Conservation (phyloP, 2,113 vertebrate genomes). For the Lathamus discolor region DNA sequence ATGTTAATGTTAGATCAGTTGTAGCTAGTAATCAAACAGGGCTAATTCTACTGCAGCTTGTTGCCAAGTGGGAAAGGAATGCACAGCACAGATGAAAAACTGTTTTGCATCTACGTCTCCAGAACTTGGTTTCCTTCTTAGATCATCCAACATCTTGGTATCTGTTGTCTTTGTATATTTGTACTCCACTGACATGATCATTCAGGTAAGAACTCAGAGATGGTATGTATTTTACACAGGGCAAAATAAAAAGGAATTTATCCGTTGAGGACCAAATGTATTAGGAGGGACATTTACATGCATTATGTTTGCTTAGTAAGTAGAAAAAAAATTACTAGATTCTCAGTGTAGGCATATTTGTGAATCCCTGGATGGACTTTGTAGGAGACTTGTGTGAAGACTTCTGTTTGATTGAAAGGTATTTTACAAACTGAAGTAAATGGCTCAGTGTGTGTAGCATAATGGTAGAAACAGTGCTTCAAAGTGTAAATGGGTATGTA, state of each 20-base stretch:
- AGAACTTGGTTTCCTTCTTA: not conserved
- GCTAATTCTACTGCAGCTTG: not conserved
- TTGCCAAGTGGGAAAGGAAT: not conserved
- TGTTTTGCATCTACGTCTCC: not conserved
- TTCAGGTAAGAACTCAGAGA: not conserved
- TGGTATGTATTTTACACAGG: not conserved
- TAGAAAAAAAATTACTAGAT: not conserved
- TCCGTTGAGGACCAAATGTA: not conserved
- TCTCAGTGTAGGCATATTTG: not conserved
- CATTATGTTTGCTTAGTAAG: not conserved
- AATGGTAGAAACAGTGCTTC: not conserved
- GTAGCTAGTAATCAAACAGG: not conserved
- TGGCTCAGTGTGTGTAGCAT: not conserved
- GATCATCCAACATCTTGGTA: not conserved
- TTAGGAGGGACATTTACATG: not conserved
- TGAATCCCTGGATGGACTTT: not conserved
- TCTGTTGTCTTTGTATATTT: not conserved
- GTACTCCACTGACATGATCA: not conserved
- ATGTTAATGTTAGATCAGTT: not conserved
- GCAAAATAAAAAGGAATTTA: not conserved
- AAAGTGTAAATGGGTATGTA: not conserved
- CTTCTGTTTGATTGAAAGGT: not conserved
- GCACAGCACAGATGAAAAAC: not conserved
- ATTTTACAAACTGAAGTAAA: not conserved
- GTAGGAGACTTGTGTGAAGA: not conserved